These are phyloP conservation scores for Pseudochirops corinnae DNA, from an alignment of 2,797 vertebrate genomes.

Conservation along the genomic window DNA sequence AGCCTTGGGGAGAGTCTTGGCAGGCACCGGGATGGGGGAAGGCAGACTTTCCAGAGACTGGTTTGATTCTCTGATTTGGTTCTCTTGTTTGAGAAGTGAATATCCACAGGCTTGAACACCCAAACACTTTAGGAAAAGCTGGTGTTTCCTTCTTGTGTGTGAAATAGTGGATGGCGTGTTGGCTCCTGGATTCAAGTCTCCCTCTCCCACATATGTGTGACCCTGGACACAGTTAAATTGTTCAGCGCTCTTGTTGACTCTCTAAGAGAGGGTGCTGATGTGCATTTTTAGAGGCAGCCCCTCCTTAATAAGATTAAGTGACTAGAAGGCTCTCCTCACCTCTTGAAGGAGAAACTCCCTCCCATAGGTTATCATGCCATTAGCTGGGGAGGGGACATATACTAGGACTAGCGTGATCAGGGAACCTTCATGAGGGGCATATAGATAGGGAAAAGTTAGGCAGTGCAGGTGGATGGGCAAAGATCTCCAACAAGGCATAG, in stretches of 20 bases:
- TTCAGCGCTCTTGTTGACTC: background rate
- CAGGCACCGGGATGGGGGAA: background rate
- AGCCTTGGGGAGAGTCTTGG: background rate
- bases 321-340: background rate
- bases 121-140: background rate
- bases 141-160: background rate
- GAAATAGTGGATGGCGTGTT: background rate
- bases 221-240: background rate
- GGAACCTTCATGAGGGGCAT: background rate
- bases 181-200: background rate
- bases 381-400: background rate
- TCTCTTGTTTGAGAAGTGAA: background rate
- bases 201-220: background rate
- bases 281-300: background rate
- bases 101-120: background rate
- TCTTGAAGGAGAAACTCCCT: background rate
- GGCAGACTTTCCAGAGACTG: background rate
- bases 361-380: background rate
- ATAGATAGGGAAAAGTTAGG: background rate
- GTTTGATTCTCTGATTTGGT: background rate
- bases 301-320: background rate
- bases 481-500: background rate
- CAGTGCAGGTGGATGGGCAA: background rate
- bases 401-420: background rate
- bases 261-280: background rate